Conservation (phyloP, 2,113 vertebrate genomes). For the Rattus rattus region DNA sequence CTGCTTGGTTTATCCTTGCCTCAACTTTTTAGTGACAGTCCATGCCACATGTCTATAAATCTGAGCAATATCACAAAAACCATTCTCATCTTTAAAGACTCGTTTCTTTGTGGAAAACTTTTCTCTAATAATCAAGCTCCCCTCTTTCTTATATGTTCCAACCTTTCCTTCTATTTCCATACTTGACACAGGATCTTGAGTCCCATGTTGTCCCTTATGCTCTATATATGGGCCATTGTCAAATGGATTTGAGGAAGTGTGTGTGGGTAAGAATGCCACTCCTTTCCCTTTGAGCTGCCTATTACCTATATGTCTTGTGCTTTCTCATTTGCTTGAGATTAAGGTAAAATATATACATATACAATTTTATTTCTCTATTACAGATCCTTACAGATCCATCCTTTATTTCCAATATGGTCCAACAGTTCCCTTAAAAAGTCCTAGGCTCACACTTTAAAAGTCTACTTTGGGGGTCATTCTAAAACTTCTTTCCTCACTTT, state of each 20-base stretch:
- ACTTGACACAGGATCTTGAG: background rate
- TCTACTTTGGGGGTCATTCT: background rate
- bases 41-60: background rate
- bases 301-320: background rate
- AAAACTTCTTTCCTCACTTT: background rate
- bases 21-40: background rate
- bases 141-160: background rate
- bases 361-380: background rate
- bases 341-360: background rate
- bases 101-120: background rate
- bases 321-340: background rate
- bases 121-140: background rate
- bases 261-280: background rate
- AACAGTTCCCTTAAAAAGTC: background rate
- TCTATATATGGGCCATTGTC: background rate
- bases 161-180: background rate
- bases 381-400: background rate
- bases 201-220: background rate
- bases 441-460: no score
- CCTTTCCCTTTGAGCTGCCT: background rate
- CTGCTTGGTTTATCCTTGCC: accelerated
- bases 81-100: background rate
- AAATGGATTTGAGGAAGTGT: background rate
- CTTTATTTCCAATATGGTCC: background rate
- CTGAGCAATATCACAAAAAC: background rate